These are phyloP conservation scores for Botia kubotai DNA, from an alignment of 2,797 vertebrate genomes.

Conservation along the genomic window DNA sequence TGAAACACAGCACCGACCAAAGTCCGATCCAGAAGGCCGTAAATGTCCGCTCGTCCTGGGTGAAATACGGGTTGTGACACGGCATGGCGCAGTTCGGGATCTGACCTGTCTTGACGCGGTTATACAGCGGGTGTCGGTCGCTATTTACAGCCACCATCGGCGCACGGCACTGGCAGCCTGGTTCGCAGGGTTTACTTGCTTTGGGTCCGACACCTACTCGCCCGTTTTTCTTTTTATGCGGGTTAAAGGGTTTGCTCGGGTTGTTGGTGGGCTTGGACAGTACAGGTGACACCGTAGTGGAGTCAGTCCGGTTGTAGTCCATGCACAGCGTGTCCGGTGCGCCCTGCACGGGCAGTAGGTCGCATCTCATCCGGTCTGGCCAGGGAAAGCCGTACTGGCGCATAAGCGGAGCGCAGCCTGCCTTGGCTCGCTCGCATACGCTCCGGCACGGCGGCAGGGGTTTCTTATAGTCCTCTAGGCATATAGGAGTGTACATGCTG, in stretches of 20 bases:
- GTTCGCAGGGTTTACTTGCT: conserved; percentile 80
- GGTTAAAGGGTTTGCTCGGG: conserved; percentile 74
- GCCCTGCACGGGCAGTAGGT: conserved; percentile 91
- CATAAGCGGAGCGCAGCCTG: conserved; percentile 97
- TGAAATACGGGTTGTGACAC: conserved; percentile 95
- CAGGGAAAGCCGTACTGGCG: conserved; percentile 98
- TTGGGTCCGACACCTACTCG: conserved; percentile 72
- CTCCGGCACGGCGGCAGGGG: conserved; percentile 94
- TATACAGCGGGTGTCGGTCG: conserved; percentile 92
- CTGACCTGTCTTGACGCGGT: conserved; percentile 92
- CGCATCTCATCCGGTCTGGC: conserved; percentile 97
- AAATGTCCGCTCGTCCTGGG: conserved; percentile 92
- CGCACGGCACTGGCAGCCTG: conserved; percentile 89
- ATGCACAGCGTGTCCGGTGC: conserved; percentile 94
- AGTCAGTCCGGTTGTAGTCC: conserved; percentile 96
- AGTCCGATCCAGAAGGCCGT: conserved; percentile 96
- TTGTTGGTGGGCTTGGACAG: conserved; percentile 85
- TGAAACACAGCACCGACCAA: conserved; percentile 94
- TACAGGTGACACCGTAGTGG: conserved; percentile 85
- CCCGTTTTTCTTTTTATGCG: conserved; percentile 71
- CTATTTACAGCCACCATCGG: conserved; percentile 92
- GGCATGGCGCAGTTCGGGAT: conserved; percentile 94
- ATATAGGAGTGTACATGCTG: conserved; percentile 99
- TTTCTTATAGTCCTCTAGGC: conserved; percentile 96
- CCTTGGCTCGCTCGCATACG: conserved; percentile 94